These are phyloP conservation scores for Phengaris alcon DNA, from an alignment of 2,888 invertebrate species.

Conservation along the genomic window DNA sequence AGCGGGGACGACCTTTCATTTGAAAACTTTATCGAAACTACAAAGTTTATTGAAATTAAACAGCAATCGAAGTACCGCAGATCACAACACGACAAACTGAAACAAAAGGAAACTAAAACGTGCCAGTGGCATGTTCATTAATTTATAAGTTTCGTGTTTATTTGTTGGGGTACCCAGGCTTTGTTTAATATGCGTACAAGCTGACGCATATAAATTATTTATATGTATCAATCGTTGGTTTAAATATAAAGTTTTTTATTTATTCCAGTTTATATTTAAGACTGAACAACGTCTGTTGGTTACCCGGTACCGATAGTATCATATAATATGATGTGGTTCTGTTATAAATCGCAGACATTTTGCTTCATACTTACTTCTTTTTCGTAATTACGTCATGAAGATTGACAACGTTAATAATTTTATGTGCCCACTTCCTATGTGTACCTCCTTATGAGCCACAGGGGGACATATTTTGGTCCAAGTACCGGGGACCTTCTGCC, in stretches of 20 bases:
- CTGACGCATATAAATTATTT: too few species aligned
- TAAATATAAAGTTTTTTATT: too few species aligned
- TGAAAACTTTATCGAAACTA: constrained; percentile 8
- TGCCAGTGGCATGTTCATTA: background rate
- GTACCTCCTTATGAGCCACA: background rate
- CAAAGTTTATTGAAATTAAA: background rate
- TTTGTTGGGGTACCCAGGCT: too few species aligned
- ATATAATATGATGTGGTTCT: too few species aligned
- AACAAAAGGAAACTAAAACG: background rate
- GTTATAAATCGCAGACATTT: too few species aligned
- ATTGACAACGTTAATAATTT: background rate
- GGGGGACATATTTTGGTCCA: background rate
- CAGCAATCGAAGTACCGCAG: background rate
- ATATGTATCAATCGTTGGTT: too few species aligned
- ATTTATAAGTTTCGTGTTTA: background rate
- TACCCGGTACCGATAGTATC: too few species aligned
- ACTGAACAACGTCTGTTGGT: too few species aligned
- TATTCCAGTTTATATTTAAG: too few species aligned
- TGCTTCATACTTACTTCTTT: background rate
- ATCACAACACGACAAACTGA: background rate
- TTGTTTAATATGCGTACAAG: too few species aligned
- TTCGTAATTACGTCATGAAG: background rate
- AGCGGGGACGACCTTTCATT: background rate
- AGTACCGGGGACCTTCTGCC: background rate
- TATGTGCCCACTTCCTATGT: background rate